Percentiles rank a stretch among this genome's conserved stretches.
Conservation (phyloP, 53 echinoderm and acorn worm species). For the Mesocentrotus franciscanus region DNA sequence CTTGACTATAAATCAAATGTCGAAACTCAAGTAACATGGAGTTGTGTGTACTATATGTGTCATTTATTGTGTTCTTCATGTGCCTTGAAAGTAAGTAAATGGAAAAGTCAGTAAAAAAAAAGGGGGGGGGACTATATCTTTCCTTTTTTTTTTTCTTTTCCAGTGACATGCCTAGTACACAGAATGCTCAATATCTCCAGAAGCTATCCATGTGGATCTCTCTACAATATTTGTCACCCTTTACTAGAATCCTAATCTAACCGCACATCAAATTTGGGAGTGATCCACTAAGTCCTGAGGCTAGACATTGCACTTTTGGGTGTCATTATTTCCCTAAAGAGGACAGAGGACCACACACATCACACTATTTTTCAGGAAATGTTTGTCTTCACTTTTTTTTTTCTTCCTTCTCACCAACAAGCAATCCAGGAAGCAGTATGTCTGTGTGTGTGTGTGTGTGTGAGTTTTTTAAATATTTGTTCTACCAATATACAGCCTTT, state of each 20-base stretch:
- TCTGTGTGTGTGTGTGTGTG: neutral
- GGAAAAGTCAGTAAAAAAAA: too few relatives aligned
- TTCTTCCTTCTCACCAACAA: neutral
- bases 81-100: too few relatives aligned
- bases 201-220: neutral
- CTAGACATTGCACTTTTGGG: neutral
- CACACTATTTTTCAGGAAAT: neutral
- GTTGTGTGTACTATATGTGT: too few relatives aligned
- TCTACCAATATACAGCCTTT: too few relatives aligned
- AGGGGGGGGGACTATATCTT: neutral
- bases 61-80: too few relatives aligned
- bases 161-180: neutral
- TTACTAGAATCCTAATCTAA: neutral
- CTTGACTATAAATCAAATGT: neutral
- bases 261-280: neutral
- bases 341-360: neutral
- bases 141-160: neutral
- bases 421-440: conserved; percentile 5
- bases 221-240: neutral
- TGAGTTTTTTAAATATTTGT: too few relatives aligned
- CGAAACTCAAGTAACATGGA: too few relatives aligned
- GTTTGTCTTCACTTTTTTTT: conserved; percentile 1
- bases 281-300: neutral
- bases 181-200: neutral
- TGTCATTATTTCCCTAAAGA: neutral